Evolutionary conservation across 2,113 vertebrate species (phyloP), one percentile per base, ranked within the genome.

Genomic region (Eidolon helvum): DNA sequence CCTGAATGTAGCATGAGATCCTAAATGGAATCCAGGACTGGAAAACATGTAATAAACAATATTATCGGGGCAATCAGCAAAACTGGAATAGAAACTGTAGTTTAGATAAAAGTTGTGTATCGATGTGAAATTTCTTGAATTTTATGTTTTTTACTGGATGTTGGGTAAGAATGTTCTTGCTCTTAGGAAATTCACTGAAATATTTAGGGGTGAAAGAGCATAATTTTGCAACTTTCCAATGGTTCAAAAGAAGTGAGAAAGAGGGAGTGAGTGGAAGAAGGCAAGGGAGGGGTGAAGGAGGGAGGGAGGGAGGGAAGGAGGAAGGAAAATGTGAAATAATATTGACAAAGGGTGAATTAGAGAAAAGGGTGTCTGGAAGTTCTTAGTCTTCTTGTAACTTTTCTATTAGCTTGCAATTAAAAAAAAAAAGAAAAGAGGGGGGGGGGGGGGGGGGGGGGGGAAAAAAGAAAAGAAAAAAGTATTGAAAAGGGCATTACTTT

Each of bases 101-200:
- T 35, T 95, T 55, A 65, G 63, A 59, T 40, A 65, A 43, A 0
- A 24, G 18, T 33, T 18, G 10, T 0, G 14, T 22, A 1, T 22
- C 35, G 35, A 2, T 69, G 53, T 85, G 79, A 16, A 63, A 26
- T 35, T 45, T 90, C 38, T 82, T 48, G 18, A 40, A 28, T 61
- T 78, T 68, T 43, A 82, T 3, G 21, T 5, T 66, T 96, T 77
- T 77, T 71, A 22, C 40, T 61, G 50, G 33, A 50, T 83, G 15
- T 71, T 21, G 45, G 57, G 57, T 80, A 40, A 87, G 30, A 65
- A 35, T 8, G 16, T 40, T 57, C 35, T 90, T 8, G 5, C 19
- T 87, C 75, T 79, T 85, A 28, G 65, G 53, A 86, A 87, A 93
- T 40, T 65, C 30, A 28, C 38, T 35, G 59, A 79, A 79, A 72